These are phyloP conservation scores for Zapornia atra DNA, from an alignment of 2,113 vertebrate species.

Conservation along the genomic window DNA sequence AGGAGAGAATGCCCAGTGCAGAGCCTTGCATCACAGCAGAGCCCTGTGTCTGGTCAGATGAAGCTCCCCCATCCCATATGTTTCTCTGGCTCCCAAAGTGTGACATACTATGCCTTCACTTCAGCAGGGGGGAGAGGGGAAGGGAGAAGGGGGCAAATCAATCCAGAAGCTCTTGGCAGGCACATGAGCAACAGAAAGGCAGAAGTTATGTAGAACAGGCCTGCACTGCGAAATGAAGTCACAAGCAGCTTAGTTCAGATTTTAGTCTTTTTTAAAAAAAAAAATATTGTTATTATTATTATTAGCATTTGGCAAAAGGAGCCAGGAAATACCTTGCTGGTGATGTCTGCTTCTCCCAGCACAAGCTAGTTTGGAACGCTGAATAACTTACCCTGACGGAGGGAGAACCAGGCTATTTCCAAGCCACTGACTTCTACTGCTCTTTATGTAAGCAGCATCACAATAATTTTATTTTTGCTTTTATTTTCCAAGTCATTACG, in stretches of 20 bases:
- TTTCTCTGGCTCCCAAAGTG: background rate
- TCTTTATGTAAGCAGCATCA: background rate
- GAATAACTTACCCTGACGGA: conserved; percentile 41
- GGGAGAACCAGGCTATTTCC: background rate
- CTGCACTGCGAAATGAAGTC: background rate
- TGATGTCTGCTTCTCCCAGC: conserved; percentile 46
- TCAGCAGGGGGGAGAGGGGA: background rate
- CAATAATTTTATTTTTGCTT: background rate
- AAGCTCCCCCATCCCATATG: background rate
- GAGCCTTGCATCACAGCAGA: accelerated
- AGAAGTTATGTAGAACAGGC: background rate
- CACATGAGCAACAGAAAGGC: background rate
- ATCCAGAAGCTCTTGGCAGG: conserved; percentile 43
- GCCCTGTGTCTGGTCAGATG: background rate
- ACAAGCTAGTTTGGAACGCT: conserved; percentile 15
- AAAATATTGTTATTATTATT: conserved; percentile 30
- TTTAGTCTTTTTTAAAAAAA: background rate
- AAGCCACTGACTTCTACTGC: background rate
- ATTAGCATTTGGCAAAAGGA: conserved; percentile 54
- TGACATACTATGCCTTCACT: background rate
- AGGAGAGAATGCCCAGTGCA: background rate
- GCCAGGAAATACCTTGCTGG: conserved; percentile 64
- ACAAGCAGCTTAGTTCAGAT: background rate
- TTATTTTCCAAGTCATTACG: background rate
- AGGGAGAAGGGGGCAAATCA: background rate